phyloP scores from a whole-genome alignment of 2,113 vertebrate genomes.

The Tetrao urogallus region DNA sequence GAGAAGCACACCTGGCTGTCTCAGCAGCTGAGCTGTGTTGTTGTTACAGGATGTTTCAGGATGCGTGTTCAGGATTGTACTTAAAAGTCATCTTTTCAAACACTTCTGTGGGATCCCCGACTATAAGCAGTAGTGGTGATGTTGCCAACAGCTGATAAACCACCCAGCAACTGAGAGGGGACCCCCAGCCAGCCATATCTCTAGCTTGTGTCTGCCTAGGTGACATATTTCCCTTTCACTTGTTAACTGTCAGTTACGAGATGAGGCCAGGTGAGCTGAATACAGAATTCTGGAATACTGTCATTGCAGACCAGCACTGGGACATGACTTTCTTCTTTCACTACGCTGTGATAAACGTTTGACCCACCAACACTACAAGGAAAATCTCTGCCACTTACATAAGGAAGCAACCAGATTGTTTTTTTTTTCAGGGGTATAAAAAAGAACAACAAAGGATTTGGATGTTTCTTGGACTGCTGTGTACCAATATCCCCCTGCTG shows the following conservation, averaged over 20 bases:
- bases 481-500: slow-evolving; percentile 52
- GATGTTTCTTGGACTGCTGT: slow-evolving; percentile 28
- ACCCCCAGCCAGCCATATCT: background rate
- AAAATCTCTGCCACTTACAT: slow-evolving; percentile 4
- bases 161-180: background rate
- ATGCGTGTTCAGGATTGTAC: background rate
- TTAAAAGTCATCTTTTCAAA: background rate
- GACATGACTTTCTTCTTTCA: background rate
- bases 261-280: background rate
- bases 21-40: background rate
- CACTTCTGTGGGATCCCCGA: background rate
- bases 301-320: background rate
- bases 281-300: background rate
- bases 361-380: slow-evolving; percentile 24
- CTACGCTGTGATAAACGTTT: background rate
- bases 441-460: slow-evolving; percentile 56
- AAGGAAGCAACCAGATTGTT: background rate
- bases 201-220: background rate
- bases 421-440: background rate
- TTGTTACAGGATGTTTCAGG: background rate
- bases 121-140: background rate
- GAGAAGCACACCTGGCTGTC: background rate
- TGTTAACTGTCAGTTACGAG: background rate
- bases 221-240: background rate
- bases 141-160: background rate